phyloP scores from a whole-genome alignment of 2,888 invertebrate genomes.

The Ornithoptera priamus region DNA sequence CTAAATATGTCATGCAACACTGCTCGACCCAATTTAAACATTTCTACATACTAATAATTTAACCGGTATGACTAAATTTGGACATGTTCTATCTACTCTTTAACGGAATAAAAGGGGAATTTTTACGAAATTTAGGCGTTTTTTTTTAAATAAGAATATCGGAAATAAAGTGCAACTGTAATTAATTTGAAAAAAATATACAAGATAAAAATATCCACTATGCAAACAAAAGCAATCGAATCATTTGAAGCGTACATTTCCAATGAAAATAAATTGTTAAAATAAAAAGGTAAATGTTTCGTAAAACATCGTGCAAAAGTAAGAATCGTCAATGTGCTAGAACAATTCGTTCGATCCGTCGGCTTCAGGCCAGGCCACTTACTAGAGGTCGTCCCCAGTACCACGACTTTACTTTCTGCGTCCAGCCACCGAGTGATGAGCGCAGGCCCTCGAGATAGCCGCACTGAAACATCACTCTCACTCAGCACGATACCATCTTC shows the following conservation, averaged over 20 bases:
- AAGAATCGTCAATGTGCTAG: slow-evolving; percentile 75
- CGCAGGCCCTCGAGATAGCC: slow-evolving; percentile 96
- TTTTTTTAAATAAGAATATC: slow-evolving; percentile 59
- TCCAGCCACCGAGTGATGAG: slow-evolving; percentile 96
- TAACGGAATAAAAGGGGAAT: slow-evolving; percentile 44
- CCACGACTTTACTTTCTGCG: slow-evolving; percentile 98
- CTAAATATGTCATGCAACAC: slow-evolving; percentile 65
- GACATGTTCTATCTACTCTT: slow-evolving; percentile 44
- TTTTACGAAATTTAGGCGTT: slow-evolving; percentile 47
- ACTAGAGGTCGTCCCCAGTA: slow-evolving; percentile 98
- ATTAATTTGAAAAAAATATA: slow-evolving; percentile 67
- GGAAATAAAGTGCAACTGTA: slow-evolving; percentile 72
- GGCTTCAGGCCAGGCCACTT: slow-evolving; percentile 83
- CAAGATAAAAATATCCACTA: slow-evolving; percentile 51
- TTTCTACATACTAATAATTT: slow-evolving; percentile 67
- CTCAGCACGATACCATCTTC: slow-evolving; percentile 62
- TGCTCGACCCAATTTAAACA: slow-evolving; percentile 62
- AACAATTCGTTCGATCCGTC: slow-evolving; percentile 68
- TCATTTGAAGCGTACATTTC: slow-evolving; percentile 70
- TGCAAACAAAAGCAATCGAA: slow-evolving; percentile 74
- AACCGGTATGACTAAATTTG: slow-evolving; percentile 52
- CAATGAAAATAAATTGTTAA: slow-evolving; percentile 46
- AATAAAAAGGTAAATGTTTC: slow-evolving; percentile 42
- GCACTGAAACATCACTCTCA: slow-evolving; percentile 87
- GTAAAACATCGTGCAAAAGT: slow-evolving; percentile 71